These are phyloP conservation scores for Eubasilissa splendida DNA, from an alignment of 2,888 invertebrate species.

Conservation along the genomic window DNA sequence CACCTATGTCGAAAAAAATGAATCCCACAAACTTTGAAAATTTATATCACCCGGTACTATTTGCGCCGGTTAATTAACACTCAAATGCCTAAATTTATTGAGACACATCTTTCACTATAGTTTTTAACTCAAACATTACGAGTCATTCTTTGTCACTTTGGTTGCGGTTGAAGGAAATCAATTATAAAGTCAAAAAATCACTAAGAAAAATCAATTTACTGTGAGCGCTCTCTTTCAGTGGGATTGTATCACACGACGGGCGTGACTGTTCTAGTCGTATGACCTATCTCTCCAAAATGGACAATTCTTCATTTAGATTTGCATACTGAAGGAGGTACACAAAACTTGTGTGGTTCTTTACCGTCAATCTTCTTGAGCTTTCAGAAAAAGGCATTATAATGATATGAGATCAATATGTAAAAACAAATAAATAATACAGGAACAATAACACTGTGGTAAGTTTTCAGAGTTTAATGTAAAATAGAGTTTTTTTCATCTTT, in stretches of 20 bases:
- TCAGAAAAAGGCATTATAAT: too few relatives aligned
- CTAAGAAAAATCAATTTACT: constrained; percentile 58
- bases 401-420: too few relatives aligned
- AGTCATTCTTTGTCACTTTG: constrained; percentile 28
- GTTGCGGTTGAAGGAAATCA: constrained; percentile 33
- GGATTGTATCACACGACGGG: constrained; percentile 37
- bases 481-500: too few relatives aligned
- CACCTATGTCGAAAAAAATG: too few relatives aligned
- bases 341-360: too few relatives aligned
- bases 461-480: too few relatives aligned
- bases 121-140: constrained; percentile 7
- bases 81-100: neutral
- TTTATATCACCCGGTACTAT: neutral
- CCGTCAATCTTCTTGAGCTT: too few relatives aligned
- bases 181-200: constrained; percentile 43
- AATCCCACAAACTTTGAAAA: neutral
- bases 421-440: too few relatives aligned
- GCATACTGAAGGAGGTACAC: too few relatives aligned
- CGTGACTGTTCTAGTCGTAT: constrained; percentile 1
- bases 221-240: constrained; percentile 55
- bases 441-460: too few relatives aligned
- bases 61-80: neutral
- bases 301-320: too few relatives aligned
- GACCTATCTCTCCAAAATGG: neutral
- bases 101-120: constrained; percentile 24